Evolutionary conservation across 2,113 vertebrate species (phyloP).

Genomic region (Bos indicus): DNA sequence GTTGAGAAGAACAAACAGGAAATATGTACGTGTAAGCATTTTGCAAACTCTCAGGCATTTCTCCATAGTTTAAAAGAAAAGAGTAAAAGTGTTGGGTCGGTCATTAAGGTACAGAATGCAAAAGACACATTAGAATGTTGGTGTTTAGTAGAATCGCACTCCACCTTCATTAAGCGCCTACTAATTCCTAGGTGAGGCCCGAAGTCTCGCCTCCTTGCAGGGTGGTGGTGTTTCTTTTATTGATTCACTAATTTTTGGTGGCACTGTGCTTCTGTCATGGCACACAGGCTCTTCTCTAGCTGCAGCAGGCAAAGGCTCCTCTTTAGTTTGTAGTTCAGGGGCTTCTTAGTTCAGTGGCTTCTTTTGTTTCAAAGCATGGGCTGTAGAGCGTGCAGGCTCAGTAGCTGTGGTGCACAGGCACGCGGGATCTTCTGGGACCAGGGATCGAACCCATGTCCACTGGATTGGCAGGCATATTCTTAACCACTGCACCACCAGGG

Average conservation of each 20-base stretch:
- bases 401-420: neutral
- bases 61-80: neutral
- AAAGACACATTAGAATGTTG: neutral
- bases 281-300: neutral
- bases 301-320: neutral
- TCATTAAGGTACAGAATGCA: neutral
- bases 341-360: neutral
- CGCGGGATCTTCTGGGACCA: neutral
- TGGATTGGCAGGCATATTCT: neutral
- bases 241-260: neutral
- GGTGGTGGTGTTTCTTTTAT: neutral
- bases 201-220: neutral
- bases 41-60: neutral
- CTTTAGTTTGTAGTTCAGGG: neutral
- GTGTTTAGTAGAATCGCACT: neutral
- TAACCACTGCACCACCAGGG: neutral
- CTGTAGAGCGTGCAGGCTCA: neutral
- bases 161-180: neutral
- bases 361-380: neutral
- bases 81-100: neutral
- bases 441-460: neutral
- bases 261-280: neutral
- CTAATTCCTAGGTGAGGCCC: too few relatives aligned
- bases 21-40: neutral
- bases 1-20: constrained; percentile 2